These are phyloP conservation scores for Ptychoptera contaminata DNA, from an alignment of 2,888 invertebrate species.

Conservation along the genomic window DNA sequence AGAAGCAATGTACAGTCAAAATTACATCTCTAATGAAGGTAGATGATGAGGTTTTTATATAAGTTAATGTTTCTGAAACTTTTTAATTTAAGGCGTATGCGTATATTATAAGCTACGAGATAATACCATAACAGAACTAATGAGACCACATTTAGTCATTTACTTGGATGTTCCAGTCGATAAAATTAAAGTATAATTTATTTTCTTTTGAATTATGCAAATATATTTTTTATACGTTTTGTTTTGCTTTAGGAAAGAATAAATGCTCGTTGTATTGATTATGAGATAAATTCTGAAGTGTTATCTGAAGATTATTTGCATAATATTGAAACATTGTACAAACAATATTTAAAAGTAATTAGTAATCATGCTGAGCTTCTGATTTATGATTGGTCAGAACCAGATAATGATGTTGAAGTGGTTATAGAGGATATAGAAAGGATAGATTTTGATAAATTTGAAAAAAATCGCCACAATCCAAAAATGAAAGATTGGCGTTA, in stretches of 20 bases:
- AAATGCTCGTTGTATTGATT: conserved; percentile 45
- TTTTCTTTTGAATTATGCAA: too few species aligned
- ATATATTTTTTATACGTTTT: too few species aligned
- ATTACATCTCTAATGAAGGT: conserved; percentile 46
- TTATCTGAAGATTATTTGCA: conserved; percentile 40
- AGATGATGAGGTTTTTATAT: not conserved
- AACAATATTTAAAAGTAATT: conserved; percentile 61
- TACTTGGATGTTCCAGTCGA: conserved; percentile 77
- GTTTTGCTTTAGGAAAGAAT: conserved; percentile 41
- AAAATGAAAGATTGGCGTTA: conserved; percentile 70
- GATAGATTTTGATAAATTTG: conserved; percentile 34
- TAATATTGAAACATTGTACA: conserved; percentile 60
- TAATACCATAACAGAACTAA: conserved; percentile 48
- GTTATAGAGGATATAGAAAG: conserved; percentile 82
- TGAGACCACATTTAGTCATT: conserved; percentile 78
- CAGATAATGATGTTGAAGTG: conserved; percentile 57
- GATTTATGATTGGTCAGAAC: conserved; percentile 78
- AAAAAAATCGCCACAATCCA: conserved; percentile 35
- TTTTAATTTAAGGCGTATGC: conserved; percentile 32
- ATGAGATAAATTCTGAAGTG: conserved; percentile 60
- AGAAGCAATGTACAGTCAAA: conserved; percentile 61
- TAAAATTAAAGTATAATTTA: conserved; percentile 22
- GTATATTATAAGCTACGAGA: conserved; percentile 53
- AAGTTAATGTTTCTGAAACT: conserved; percentile 7
- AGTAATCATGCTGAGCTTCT: conserved; percentile 62